phyloP scores from a whole-genome alignment of 2,113 vertebrate species.

The Phainopepla nitens region DNA sequence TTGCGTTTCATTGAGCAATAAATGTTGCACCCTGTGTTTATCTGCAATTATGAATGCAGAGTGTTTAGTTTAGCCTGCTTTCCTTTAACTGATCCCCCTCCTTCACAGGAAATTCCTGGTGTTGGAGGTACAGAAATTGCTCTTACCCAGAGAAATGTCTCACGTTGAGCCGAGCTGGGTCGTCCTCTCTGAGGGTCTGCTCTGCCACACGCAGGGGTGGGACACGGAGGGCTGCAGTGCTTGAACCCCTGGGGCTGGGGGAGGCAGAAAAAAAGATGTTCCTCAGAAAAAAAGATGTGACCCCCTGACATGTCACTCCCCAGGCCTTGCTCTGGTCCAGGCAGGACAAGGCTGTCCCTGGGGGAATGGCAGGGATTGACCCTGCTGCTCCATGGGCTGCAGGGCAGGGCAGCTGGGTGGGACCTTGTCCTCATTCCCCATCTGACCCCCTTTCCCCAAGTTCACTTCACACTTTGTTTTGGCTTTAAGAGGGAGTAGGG shows the following conservation, averaged over 20 bases:
- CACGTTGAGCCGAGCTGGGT: not conserved
- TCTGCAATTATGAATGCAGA: constrained; percentile 8
- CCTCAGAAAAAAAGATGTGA: not conserved
- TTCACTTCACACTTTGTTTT: not conserved
- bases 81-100: not conserved
- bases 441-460: not conserved
- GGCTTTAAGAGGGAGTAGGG: not conserved
- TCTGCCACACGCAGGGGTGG: not conserved
- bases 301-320: fast-evolving
- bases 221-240: not conserved
- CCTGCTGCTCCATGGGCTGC: not conserved
- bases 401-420: not conserved
- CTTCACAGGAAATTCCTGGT: constrained; percentile 20
- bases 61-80: not conserved
- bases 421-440: not conserved
- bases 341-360: not conserved
- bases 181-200: not conserved
- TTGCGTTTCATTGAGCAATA: not conserved
- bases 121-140: not conserved
- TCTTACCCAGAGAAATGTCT: not conserved
- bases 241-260: not conserved
- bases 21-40: not conserved
- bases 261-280: not conserved
- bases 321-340: not conserved
- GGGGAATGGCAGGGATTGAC: not conserved